Evolutionary conservation across 2,797 vertebrate genomes (phyloP).

Genomic region (Halcyon badia): DNA sequence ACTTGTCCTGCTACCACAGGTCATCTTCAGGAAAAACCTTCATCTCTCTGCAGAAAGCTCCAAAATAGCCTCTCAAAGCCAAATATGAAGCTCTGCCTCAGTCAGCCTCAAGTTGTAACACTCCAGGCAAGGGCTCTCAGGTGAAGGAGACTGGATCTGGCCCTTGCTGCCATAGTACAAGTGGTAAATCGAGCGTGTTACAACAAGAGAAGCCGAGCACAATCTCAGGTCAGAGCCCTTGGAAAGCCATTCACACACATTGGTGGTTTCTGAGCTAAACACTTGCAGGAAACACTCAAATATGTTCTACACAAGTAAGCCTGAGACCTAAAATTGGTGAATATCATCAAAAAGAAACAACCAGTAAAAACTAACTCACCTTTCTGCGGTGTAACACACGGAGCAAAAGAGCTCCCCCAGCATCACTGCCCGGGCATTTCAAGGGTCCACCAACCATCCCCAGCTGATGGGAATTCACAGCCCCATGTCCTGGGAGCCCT

Average conservation of each 20-base stretch:
- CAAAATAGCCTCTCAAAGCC: neutral
- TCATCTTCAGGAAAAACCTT: neutral
- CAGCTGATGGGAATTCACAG: neutral
- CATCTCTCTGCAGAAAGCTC: neutral
- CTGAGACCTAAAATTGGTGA: neutral
- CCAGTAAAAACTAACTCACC: neutral
- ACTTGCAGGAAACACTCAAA: neutral
- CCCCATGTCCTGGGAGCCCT: neutral
- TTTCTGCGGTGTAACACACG: rapidly evolving
- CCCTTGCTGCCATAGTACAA: neutral
- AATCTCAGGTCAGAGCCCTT: neutral
- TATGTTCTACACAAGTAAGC: neutral
- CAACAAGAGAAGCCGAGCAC: neutral
- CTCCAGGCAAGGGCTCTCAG: neutral
- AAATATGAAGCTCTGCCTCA: neutral
- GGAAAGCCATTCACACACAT: neutral
- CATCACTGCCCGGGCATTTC: rapidly evolving
- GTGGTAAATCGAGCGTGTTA: neutral
- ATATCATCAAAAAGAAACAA: rapidly evolving
- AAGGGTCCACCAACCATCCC: rapidly evolving
- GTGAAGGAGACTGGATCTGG: neutral
- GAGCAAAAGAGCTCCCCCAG: rapidly evolving
- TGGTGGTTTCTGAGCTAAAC: neutral
- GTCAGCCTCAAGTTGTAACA: neutral
- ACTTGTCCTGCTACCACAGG: too few species aligned